Conservation (phyloP, 2,113 vertebrate species). For the Engystomops pustulosus region DNA sequence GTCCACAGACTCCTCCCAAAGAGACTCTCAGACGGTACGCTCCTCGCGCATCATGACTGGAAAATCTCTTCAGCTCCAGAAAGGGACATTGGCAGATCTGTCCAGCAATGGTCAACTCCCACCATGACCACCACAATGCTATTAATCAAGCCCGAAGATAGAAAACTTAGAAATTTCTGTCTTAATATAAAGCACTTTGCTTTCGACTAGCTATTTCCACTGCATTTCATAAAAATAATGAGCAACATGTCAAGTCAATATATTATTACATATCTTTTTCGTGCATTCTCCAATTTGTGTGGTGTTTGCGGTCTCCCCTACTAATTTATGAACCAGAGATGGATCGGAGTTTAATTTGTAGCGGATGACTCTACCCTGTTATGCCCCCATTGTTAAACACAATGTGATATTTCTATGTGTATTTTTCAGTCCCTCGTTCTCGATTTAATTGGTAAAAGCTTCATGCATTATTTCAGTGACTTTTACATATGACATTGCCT, state of each 20-base stretch:
- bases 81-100: too few species aligned
- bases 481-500: neutral
- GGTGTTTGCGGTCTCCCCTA: neutral
- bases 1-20: too few species aligned
- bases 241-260: neutral
- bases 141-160: too few species aligned
- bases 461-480: neutral
- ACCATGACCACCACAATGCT: too few species aligned
- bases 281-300: neutral
- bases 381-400: neutral
- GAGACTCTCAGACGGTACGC: too few species aligned
- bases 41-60: too few species aligned
- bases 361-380: neutral
- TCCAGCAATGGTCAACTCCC: too few species aligned
- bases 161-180: neutral
- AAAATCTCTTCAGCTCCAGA: too few species aligned
- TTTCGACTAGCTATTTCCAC: neutral
- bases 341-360: neutral
- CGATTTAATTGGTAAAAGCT: constrained; percentile 6
- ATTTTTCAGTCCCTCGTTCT: neutral
- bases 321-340: neutral
- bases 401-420: neutral
- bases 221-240: neutral
- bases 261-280: neutral
- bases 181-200: neutral